Evolutionary conservation across 2,888 invertebrate species (phyloP).

Genomic region (Brassicogethes aeneus): DNA sequence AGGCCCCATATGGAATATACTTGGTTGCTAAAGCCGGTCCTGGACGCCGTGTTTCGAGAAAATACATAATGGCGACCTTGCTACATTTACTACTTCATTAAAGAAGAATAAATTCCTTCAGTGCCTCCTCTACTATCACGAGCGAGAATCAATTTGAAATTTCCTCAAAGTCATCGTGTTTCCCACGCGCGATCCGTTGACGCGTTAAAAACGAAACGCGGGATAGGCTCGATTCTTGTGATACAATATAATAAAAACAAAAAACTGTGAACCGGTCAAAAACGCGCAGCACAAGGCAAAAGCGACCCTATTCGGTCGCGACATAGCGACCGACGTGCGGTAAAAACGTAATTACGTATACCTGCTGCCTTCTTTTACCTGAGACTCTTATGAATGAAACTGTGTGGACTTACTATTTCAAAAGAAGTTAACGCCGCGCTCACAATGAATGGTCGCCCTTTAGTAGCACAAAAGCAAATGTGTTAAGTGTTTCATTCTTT

Average conservation of each 20-base stretch:
- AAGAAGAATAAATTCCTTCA: conserved; percentile 14
- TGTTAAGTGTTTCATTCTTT: conserved; percentile 8
- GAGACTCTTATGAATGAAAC: conserved; percentile 40
- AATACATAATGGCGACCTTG: no score
- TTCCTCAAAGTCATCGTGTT: neutral
- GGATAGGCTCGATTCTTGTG: conserved; percentile 20
- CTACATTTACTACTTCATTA: conserved; percentile 16
- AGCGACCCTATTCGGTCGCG: conserved; percentile 19
- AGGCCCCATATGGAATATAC: no score
- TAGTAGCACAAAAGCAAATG: conserved; percentile 9
- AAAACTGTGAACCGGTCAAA: conserved; percentile 32
- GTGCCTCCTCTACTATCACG: no score
- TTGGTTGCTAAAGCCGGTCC: no score
- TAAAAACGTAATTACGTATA: conserved; percentile 39
- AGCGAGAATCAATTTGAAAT: conserved; percentile 4
- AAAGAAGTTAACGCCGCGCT: conserved; percentile 19
- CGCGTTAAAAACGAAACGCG: conserved; percentile 12
- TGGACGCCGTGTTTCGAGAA: no score
- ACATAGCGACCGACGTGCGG: conserved; percentile 15
- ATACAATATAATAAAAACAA: conserved; percentile 26
- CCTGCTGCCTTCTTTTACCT: conserved; percentile 35
- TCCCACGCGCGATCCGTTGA: conserved; percentile 3
- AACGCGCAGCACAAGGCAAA: conserved; percentile 22
- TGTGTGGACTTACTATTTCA: conserved; percentile 30
- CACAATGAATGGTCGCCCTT: conserved; percentile 24